phyloP scores from a whole-genome alignment of 1,140 invertebrate genomes.

The Microplitis mediator region DNA sequence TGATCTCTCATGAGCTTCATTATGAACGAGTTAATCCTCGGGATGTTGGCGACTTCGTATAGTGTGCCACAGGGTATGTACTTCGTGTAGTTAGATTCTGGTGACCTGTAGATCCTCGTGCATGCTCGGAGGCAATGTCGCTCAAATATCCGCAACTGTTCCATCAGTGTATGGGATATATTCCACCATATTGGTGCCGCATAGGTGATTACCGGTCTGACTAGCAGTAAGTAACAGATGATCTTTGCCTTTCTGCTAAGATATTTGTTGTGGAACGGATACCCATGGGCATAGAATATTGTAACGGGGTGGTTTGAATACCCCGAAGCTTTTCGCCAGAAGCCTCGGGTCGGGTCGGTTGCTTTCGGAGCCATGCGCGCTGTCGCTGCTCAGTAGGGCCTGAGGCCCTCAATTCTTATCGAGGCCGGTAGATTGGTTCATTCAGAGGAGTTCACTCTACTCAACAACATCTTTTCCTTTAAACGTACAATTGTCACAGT shows the following conservation, averaged over 20 bases:
- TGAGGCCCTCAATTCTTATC: no score
- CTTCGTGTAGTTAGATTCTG: neutral
- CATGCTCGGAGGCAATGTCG: neutral
- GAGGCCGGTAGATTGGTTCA: no score
- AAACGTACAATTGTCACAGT: no score
- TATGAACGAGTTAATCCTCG: neutral
- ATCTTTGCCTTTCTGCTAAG: conserved; percentile 20
- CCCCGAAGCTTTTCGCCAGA: no score
- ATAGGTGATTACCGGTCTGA: conserved; percentile 31
- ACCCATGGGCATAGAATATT: neutral
- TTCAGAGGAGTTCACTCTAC: no score
- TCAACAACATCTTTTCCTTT: no score
- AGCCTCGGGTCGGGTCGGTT: no score
- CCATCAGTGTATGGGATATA: neutral
- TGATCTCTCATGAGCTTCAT: neutral
- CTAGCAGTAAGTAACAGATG: conserved; percentile 29
- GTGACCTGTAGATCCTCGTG: neutral
- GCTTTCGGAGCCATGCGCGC: no score
- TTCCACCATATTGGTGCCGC: conserved; percentile 25
- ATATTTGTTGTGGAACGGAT: conserved; percentile 26
- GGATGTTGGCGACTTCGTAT: neutral
- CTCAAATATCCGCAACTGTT: conserved; percentile 16
- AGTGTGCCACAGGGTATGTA: neutral
- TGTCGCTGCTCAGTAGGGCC: no score
- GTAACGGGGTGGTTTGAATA: no score